Conservation (phyloP, 2,797 vertebrate species). For the Melanotaenia nigrans region DNA sequence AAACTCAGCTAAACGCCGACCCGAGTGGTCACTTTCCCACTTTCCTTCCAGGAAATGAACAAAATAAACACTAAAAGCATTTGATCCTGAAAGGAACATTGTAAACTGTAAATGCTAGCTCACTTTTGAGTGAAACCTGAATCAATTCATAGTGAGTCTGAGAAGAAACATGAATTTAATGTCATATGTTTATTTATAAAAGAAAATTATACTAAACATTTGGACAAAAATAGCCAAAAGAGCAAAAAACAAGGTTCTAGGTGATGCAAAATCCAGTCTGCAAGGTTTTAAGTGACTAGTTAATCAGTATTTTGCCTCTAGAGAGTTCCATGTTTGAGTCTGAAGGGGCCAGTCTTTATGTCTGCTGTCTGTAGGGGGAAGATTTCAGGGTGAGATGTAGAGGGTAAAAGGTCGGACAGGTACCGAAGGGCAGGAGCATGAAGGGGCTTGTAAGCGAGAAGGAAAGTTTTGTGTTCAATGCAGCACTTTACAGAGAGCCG, state of each 20-base stretch:
- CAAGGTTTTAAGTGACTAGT: not conserved
- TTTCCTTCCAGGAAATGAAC: not conserved
- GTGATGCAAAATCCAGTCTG: not conserved
- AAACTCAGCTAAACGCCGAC: not conserved
- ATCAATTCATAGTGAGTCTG: not conserved
- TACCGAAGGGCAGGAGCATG: constrained; percentile 7
- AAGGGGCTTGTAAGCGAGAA: constrained; percentile 1
- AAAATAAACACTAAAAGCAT: not conserved
- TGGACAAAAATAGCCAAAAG: too few species aligned
- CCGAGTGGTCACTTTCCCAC: not conserved
- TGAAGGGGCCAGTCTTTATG: not conserved
- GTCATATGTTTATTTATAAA: not conserved
- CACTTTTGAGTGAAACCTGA: not conserved
- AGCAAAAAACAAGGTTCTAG: not conserved
- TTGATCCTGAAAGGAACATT: not conserved
- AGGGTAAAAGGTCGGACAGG: constrained; percentile 3
- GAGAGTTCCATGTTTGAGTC: not conserved
- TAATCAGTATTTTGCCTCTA: not conserved
- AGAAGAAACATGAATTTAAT: not conserved
- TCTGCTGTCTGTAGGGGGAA: not conserved
- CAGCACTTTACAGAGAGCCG: not conserved
- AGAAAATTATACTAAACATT: not conserved
- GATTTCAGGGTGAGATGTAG: not conserved
- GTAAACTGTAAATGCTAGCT: not conserved
- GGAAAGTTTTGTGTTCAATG: not conserved